These are phyloP conservation scores for Phenganax subtilis DNA, from an alignment of 92 coral and sea anemone genomes.

Conservation along the genomic window DNA sequence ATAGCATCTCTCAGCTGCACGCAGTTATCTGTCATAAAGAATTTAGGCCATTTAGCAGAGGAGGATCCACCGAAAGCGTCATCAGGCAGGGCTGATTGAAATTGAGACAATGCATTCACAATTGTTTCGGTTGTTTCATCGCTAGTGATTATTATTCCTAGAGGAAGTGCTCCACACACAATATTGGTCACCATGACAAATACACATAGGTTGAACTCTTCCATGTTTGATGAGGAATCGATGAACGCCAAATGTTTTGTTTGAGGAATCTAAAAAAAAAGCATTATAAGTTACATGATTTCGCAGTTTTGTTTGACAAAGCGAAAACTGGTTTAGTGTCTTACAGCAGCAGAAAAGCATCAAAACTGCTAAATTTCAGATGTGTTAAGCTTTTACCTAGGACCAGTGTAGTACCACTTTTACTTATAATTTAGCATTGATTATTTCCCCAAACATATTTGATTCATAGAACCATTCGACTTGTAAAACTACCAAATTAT, in stretches of 20 bases:
- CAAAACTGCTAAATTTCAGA: no score
- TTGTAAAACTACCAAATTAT: no score
- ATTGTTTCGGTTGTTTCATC: slow-evolving; percentile 8
- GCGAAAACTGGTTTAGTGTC: no score
- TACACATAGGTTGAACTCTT: slow-evolving; percentile 15
- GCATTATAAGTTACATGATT: no score
- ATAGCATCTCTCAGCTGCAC: neutral
- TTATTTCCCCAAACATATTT: no score
- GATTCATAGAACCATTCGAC: no score
- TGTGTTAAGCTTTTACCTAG: no score
- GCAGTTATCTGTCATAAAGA: slow-evolving; percentile 29
- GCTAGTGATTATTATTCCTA: slow-evolving; percentile 15
- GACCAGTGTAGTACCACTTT: no score
- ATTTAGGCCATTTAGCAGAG: neutral
- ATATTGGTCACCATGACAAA: slow-evolving; percentile 9
- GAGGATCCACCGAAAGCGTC: neutral
- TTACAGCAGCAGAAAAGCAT: no score
- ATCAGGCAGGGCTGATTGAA: neutral
- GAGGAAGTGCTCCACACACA: slow-evolving; percentile 28
- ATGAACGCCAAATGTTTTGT: slow-evolving; percentile 16
- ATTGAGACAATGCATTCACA: neutral
- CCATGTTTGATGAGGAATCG: slow-evolving; percentile 31
- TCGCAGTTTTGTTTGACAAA: no score
- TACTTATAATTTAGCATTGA: no score
- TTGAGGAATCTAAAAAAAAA: neutral